These are phyloP conservation scores for Macaca mulatta DNA, from an alignment of 2,113 vertebrate genomes.

Conservation along the genomic window DNA sequence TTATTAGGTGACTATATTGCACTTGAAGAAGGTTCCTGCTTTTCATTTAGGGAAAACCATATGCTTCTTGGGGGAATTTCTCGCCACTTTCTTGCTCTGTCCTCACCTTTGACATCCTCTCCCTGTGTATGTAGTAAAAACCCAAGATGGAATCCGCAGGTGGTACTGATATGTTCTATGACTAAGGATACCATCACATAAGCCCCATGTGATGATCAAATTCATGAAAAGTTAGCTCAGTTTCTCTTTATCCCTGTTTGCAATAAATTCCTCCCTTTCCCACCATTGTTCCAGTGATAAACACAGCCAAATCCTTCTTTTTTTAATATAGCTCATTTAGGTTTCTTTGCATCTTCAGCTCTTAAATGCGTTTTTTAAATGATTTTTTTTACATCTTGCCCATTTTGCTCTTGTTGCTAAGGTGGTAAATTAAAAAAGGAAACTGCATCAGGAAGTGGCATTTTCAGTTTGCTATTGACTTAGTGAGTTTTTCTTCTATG, in stretches of 20 bases:
- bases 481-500: background rate
- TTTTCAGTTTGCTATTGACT: conserved; percentile 4
- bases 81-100: background rate
- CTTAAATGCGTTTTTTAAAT: background rate
- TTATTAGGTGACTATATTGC: background rate
- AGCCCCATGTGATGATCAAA: background rate
- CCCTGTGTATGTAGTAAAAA: background rate
- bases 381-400: conserved; percentile 15
- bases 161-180: background rate
- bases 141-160: background rate
- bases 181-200: background rate
- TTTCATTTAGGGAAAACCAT: background rate
- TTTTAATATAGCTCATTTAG: background rate
- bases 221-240: background rate
- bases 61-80: background rate
- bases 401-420: background rate
- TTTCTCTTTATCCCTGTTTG: background rate
- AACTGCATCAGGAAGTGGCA: background rate
- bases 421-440: conserved; percentile 1
- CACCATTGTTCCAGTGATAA: background rate
- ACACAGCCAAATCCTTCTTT: background rate
- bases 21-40: background rate
- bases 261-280: background rate
- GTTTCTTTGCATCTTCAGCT: background rate
- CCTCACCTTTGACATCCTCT: background rate